Evolutionary conservation across 2,113 vertebrate species (phyloP), one percentile per base, ranked within the genome.

Genomic region (Seriola aureovittata): DNA sequence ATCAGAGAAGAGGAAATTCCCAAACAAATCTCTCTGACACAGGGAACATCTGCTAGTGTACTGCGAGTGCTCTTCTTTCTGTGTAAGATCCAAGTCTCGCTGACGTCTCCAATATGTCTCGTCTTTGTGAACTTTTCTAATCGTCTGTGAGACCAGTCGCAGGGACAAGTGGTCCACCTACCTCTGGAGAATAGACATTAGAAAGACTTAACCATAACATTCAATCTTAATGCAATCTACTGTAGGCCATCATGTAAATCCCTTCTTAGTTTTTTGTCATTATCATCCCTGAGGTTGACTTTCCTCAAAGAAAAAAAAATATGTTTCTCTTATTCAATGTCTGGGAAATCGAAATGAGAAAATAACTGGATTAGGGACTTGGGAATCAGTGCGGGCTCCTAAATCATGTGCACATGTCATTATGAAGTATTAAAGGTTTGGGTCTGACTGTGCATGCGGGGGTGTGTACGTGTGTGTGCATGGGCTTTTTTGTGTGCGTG

Each of bases 321-420:
- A 94, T 94, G 93, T 94, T 94, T 93, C 93, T 94, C 87, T 94
- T 94, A 94, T 93, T 94, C 91, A 94, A 93, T 92, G 91, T 93
- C 91, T 91, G 90, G 93, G 91, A 94, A 94, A 93, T 89, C 91
- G 87, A 93, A 93, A 94, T 94, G 94, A 94, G 92, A 94, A 94
- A 94, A 94, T 94, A 94, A 94, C 90, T 93, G 94, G 94, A 94
- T 94, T 94, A 94, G 94, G 91, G 93, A 93, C 79, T 91, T 92
- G 92, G 93, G 92, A 94, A 94, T 94, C 93, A 93, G 93, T 89
- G 91, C 90, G 60, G 91, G 82, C 88, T 93, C 91, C 92, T 93
- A 93, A 94, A 94, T 94, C 93, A 94, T 93, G 91, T 90, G 91
- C 93, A 94, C 93, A 94, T 93, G 93, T 93, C 93, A 94, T 94